Evolutionary conservation across 2,113 vertebrate species (phyloP).

Genomic region (Buteo buteo): DNA sequence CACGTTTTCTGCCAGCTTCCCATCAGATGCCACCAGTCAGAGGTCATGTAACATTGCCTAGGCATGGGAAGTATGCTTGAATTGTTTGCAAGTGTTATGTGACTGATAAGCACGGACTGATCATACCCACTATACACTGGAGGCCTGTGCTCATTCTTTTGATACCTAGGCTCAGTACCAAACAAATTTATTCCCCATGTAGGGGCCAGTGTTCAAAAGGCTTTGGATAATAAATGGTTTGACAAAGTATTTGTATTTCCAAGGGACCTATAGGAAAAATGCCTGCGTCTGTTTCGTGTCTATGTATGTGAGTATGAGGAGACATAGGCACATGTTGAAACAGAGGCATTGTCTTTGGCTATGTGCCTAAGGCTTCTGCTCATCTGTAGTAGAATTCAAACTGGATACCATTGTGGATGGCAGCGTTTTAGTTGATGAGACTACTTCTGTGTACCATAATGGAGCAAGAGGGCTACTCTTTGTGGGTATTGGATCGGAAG

Average conservation of each 20-base stretch:
- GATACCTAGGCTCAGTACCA: not conserved
- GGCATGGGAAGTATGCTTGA: not conserved
- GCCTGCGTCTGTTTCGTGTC: not conserved
- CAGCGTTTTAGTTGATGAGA: not conserved
- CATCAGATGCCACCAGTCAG: not conserved
- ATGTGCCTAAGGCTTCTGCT: not conserved
- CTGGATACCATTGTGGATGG: fast-evolving
- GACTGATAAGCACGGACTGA: not conserved
- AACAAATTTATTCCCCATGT: not conserved
- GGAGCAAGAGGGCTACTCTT: not conserved
- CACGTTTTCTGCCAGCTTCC: not conserved
- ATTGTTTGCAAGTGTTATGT: not conserved
- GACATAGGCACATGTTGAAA: not conserved
- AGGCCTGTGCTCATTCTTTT: not conserved
- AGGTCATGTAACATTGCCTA: not conserved
- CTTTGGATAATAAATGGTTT: not conserved
- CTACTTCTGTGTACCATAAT: not conserved
- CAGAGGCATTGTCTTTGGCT: not conserved
- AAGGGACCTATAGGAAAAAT: not conserved
- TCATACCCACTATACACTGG: not conserved
- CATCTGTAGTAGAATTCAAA: not conserved
- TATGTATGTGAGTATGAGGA: not conserved
- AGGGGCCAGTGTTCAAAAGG: not conserved
- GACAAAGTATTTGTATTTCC: not conserved
- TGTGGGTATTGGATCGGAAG: not conserved